A percentile compares a stretch with the other conserved stretches of the same genome.
phyloP scores from a whole-genome alignment of 1,140 invertebrate species.

The Kradibia gibbosae region DNA sequence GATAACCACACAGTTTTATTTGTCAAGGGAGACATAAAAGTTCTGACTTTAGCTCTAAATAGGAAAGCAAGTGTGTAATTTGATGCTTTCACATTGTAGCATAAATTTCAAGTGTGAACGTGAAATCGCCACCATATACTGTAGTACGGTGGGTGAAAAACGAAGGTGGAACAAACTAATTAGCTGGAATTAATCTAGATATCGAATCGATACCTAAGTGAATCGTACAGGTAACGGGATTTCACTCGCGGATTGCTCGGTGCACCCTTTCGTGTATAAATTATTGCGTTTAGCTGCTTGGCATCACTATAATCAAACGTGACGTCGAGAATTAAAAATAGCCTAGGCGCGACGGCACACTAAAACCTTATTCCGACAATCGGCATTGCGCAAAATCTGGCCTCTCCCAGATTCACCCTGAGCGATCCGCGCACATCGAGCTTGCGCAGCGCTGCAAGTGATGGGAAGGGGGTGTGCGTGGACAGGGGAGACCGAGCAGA shows the following conservation, averaged over 20 bases:
- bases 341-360: background rate
- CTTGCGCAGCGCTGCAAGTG: no score
- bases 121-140: background rate
- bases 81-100: background rate
- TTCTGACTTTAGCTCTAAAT: background rate
- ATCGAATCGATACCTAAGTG: no score
- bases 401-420: background rate
- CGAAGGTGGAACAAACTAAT: no score
- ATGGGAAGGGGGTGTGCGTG: no score
- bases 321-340: constrained; percentile 5
- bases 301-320: background rate
- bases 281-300: background rate
- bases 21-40: background rate
- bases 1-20: background rate
- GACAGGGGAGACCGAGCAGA: no score
- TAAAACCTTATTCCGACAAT: constrained; percentile 23
- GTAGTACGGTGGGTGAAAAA: no score
- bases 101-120: background rate
- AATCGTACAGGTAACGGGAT: background rate
- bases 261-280: background rate
- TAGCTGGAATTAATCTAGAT: no score
- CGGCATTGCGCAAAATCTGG: constrained; percentile 5
- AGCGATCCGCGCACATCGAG: no score
- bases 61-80: background rate
- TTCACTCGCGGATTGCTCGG: background rate